Base-by-base conservation (phyloP, 2,888 invertebrate species). In the Ptilodon capucinus region DNA sequence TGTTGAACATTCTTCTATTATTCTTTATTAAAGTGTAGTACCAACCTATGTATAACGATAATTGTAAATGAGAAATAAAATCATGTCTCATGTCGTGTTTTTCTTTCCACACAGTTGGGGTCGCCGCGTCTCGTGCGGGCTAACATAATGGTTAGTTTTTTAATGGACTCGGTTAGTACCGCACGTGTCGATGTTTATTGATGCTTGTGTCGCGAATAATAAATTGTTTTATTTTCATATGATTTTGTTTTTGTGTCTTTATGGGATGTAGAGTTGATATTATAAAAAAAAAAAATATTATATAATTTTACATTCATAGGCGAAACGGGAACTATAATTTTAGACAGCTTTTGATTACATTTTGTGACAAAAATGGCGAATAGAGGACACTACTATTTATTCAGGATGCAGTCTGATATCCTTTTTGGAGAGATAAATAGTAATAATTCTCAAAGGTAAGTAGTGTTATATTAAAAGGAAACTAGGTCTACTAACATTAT, bases 121-220 rank as follows among this genome's bases (percentile, higher is more conserved):
- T 52, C 46, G 68, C 52, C 44, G 63, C 70, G 51, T 51, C 48
- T 48, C 51, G 60, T 59, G 50, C 49, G 52, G 57, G 49, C 57
- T 50, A 54, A 42, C 47, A 42, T 38, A 46, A 30, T 55, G 67
- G 65, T 68, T 68, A 64, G 64, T 69, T 57, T 44, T 9, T 47
- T 30, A 50, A 48, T 53, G 53, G 56, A 47, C 16, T 71, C 51
- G 81, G 79, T 80, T 79, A 81, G 79, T 80, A 79, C 74, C 42
- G 54, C 23, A 41, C 28, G 18, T 23, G 38, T 54, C 44, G 41
- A 32, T 48, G 46, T 51, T 48, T 45, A 51, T 19, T n/a, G n/a
- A 4, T 11, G 28, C 35, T 23, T 18, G 40, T 53, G 47, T 40
- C 60, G 44, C 44, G 48, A 56, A 60, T 54, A 68, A 59, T 56